Percentiles rank a stretch among this genome's conserved stretches.
These are phyloP conservation scores for Melanotaenia parkinsoni DNA, from an alignment of 2,797 vertebrate genomes.

Conservation along the genomic window DNA sequence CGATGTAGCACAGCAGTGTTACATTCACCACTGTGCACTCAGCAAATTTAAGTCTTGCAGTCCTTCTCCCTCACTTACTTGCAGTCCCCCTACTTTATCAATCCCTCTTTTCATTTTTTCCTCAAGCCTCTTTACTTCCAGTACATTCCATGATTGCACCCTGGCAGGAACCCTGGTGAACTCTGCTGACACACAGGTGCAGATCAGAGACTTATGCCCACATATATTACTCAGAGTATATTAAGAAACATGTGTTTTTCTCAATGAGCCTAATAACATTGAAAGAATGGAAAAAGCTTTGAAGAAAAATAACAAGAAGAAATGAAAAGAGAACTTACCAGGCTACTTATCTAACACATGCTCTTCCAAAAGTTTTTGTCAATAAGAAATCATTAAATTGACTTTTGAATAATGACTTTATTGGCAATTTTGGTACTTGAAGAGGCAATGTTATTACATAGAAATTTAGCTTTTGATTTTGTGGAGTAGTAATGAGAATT, in stretches of 20 bases:
- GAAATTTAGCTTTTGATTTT: too few species aligned
- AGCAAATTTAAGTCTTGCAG: slow-evolving; percentile 45
- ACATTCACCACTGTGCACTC: slow-evolving; percentile 65
- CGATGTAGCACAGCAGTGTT: slow-evolving; percentile 52
- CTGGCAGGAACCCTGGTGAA: neutral
- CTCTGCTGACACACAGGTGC: slow-evolving; percentile 4
- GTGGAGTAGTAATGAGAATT: too few species aligned
- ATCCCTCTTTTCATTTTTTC: slow-evolving; percentile 24
- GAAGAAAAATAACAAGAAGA: too few species aligned
- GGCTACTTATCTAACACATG: too few species aligned
- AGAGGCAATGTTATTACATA: too few species aligned
- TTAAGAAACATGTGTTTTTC: neutral
- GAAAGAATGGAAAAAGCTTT: too few species aligned
- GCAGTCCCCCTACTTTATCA: slow-evolving; percentile 44
- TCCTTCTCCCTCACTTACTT: slow-evolving; percentile 28
- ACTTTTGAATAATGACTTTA: too few species aligned
- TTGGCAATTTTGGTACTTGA: too few species aligned
- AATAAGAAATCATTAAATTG: too few species aligned
- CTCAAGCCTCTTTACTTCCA: slow-evolving; percentile 6
- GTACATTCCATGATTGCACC: slow-evolving; percentile 34
- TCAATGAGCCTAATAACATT: neutral
- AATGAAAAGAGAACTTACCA: too few species aligned
- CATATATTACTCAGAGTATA: neutral
- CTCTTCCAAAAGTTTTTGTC: too few species aligned
- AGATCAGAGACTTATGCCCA: neutral